Percentiles rank a stretch among this genome's conserved stretches.
Conservation (phyloP, 2,113 vertebrate species). For the Fukomys damarensis region DNA sequence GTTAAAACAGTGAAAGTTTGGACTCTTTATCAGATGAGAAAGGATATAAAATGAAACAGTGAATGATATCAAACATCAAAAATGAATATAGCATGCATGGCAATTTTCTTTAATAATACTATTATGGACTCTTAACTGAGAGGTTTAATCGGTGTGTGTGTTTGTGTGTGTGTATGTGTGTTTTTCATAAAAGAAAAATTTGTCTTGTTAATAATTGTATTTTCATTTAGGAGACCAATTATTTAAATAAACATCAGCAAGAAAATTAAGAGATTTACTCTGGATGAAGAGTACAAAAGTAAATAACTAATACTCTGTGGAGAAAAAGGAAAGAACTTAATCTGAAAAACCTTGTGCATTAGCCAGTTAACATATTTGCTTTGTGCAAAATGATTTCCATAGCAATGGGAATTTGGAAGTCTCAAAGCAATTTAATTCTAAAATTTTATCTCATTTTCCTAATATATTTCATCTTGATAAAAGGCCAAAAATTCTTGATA, state of each 20-base stretch:
- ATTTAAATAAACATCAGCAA: slow-evolving; percentile 53
- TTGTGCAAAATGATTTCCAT: slow-evolving; percentile 60
- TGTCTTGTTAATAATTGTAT: neutral
- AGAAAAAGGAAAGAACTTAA: slow-evolving; percentile 52
- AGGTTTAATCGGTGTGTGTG: neutral
- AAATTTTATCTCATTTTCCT: slow-evolving; percentile 65
- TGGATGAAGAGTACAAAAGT: neutral
- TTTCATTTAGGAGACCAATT: slow-evolving; percentile 44
- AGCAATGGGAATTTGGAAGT: slow-evolving; percentile 54
- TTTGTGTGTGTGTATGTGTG: neutral
- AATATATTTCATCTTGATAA: slow-evolving; percentile 63
- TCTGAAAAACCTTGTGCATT: slow-evolving; percentile 40
- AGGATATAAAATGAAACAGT: neutral
- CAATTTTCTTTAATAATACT: neutral
- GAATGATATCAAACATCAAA: neutral
- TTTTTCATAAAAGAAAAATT: neutral
- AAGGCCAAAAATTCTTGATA: slow-evolving; percentile 56
- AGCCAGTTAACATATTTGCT: slow-evolving; percentile 73
- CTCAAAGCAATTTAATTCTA: slow-evolving; percentile 75
- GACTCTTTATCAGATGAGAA: neutral
- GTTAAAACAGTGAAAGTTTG: neutral
- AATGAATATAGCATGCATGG: neutral
- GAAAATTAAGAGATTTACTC: slow-evolving; percentile 42
- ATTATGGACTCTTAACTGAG: neutral
- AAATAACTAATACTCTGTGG: slow-evolving; percentile 41